Percentiles rank a stretch among this genome's conserved stretches.
Conservation (phyloP, 2,888 invertebrate genomes). For the Drosophila ezoana region DNA sequence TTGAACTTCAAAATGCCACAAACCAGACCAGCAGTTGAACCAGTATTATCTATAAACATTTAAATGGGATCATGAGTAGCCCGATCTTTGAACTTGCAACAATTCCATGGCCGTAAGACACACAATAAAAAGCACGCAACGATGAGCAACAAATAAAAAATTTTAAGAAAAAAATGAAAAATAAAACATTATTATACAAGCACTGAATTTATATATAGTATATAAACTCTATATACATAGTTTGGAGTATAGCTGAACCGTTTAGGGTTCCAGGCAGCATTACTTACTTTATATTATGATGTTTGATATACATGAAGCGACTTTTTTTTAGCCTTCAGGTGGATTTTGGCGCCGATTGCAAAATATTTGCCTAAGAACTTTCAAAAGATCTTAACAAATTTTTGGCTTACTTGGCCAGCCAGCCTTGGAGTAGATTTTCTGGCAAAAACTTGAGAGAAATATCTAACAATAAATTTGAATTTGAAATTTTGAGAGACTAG, state of each 20-base stretch:
- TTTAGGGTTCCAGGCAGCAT: constrained; percentile 71
- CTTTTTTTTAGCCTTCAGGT: constrained; percentile 45
- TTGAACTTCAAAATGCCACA: constrained; percentile 35
- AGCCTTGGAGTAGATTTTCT: constrained; percentile 13
- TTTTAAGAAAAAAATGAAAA: constrained; percentile 12
- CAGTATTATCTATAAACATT: constrained; percentile 38
- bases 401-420: constrained; percentile 2
- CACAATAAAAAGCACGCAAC: constrained; percentile 54
- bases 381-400: constrained; percentile 1
- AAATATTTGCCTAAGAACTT: neutral
- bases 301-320: constrained; percentile 45
- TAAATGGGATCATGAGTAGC: constrained; percentile 4
- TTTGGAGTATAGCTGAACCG: constrained; percentile 65
- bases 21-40: constrained; percentile 29
- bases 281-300: constrained; percentile 72
- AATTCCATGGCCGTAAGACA: constrained; percentile 56
- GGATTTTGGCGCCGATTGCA: constrained; percentile 8
- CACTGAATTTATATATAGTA: constrained; percentile 79
- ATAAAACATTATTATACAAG: constrained; percentile 61
- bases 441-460: constrained; percentile 8
- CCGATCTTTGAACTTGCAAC: constrained; percentile 41
- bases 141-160: constrained; percentile 38
- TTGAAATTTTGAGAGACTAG: constrained; percentile 50
- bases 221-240: constrained; percentile 60
- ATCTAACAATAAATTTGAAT: constrained; percentile 39